A percentile compares a stretch with the other conserved stretches of the same genome.
Evolutionary conservation across 2,113 vertebrate genomes (phyloP).

Genomic region (Cephalopterus ornatus): DNA sequence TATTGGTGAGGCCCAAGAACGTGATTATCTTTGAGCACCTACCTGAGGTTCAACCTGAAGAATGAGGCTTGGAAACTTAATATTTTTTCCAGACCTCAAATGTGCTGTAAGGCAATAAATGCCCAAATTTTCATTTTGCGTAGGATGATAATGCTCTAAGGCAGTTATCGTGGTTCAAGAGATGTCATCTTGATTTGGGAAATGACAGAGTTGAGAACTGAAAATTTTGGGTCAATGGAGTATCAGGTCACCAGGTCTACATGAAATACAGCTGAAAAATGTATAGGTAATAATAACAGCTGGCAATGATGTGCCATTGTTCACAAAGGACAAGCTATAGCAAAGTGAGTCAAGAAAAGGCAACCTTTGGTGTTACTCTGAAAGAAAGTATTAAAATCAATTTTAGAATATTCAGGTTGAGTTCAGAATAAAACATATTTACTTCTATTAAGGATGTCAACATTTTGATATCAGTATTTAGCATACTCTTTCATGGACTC

Average conservation of each 20-base stretch:
- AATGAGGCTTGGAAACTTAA: background rate
- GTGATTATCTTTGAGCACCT: background rate
- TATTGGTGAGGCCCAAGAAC: background rate
- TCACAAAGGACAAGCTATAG: background rate
- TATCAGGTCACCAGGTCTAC: background rate
- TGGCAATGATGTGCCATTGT: background rate
- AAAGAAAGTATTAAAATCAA: background rate
- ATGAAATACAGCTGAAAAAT: background rate
- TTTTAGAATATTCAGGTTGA: background rate
- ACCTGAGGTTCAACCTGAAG: background rate
- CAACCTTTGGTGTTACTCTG: background rate
- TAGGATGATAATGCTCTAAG: background rate
- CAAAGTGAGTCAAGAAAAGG: background rate
- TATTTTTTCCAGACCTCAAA: background rate
- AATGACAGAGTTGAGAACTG: background rate
- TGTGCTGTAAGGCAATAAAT: background rate
- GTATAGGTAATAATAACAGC: background rate
- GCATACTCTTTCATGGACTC: background rate
- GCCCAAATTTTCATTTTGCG: background rate
- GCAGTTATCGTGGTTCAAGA: background rate
- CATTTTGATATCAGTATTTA: background rate
- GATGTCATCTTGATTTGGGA: background rate
- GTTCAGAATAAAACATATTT: background rate
- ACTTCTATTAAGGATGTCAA: background rate
- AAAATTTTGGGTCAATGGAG: background rate